These are phyloP conservation scores for Elymnias hypermnestra DNA, from an alignment of 1,140 invertebrate genomes.

Conservation along the genomic window DNA sequence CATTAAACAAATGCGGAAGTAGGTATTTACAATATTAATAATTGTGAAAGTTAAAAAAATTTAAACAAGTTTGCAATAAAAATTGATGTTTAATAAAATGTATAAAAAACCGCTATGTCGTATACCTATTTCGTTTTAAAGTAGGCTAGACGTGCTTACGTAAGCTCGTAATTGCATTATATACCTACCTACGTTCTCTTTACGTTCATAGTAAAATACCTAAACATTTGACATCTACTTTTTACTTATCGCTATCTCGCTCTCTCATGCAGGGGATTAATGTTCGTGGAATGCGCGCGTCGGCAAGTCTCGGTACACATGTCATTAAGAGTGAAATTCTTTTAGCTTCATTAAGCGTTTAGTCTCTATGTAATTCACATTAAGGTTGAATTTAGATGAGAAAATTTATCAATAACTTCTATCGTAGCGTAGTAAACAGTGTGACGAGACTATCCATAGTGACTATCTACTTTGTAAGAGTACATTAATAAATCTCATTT, in stretches of 20 bases:
- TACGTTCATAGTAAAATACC: constrained; percentile 72
- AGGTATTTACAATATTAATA: no score
- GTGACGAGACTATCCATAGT: constrained; percentile 61
- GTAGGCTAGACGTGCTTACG: constrained; percentile 69
- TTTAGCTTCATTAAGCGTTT: constrained; percentile 11
- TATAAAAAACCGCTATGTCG: constrained; percentile 29
- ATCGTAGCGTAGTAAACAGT: constrained; percentile 20
- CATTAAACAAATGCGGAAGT: no score
- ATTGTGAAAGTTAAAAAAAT: no score
- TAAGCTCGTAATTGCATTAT: constrained; percentile 72
- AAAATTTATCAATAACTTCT: constrained; percentile 5
- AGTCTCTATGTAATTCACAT: constrained; percentile 1
- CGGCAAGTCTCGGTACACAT: constrained; percentile 59
- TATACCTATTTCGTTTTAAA: constrained; percentile 45
- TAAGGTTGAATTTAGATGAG: constrained; percentile 41
- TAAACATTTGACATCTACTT: constrained; percentile 75
- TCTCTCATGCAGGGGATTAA: constrained; percentile 62
- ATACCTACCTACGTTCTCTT: constrained; percentile 70
- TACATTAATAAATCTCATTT: constrained; percentile 69
- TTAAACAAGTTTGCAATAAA: no score
- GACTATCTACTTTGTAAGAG: constrained; percentile 69
- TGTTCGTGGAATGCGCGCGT: constrained; percentile 72
- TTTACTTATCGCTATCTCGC: constrained; percentile 62
- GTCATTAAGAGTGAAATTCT: constrained; percentile 38
- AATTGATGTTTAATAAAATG: no score